These are phyloP conservation scores for Dilophus febrilis DNA, from an alignment of 2,888 invertebrate genomes.

Conservation along the genomic window DNA sequence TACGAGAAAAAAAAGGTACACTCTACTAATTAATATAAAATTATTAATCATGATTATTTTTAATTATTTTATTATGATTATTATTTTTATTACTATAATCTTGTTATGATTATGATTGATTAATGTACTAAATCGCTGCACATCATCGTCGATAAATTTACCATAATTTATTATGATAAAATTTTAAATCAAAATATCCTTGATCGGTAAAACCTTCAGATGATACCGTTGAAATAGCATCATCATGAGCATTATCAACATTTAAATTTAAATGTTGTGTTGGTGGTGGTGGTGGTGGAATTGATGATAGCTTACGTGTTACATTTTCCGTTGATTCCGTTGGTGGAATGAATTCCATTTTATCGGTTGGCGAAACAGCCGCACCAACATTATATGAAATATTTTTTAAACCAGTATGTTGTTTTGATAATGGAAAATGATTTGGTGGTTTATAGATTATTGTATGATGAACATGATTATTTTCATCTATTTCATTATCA, in stretches of 20 bases:
- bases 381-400: conserved; percentile 27
- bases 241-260: conserved; percentile 12
- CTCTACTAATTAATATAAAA: too few species aligned
- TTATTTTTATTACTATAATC: too few species aligned
- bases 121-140: too few species aligned
- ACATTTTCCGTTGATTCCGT: conserved; percentile 25
- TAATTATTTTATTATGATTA: too few species aligned
- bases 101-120: too few species aligned
- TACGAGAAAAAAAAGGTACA: too few species aligned
- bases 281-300: neutral
- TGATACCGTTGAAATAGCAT: conserved; percentile 25
- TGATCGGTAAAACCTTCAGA: conserved; percentile 39
- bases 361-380: conserved; percentile 26
- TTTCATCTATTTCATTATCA: conserved; percentile 10
- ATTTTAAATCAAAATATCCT: conserved; percentile 58
- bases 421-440: conserved; percentile 25
- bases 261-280: neutral
- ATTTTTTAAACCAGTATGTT: conserved; percentile 30
- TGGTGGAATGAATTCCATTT: conserved; percentile 28
- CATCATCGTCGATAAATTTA: too few species aligned
- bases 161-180: conserved; percentile 63
- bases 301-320: conserved; percentile 4
- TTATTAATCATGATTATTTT: too few species aligned
- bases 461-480: conserved; percentile 15
- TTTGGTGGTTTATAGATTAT: conserved; percentile 18